Base-by-base conservation (phyloP, 2,797 vertebrate species). In the Pseudomugil gertrudae region DNA sequence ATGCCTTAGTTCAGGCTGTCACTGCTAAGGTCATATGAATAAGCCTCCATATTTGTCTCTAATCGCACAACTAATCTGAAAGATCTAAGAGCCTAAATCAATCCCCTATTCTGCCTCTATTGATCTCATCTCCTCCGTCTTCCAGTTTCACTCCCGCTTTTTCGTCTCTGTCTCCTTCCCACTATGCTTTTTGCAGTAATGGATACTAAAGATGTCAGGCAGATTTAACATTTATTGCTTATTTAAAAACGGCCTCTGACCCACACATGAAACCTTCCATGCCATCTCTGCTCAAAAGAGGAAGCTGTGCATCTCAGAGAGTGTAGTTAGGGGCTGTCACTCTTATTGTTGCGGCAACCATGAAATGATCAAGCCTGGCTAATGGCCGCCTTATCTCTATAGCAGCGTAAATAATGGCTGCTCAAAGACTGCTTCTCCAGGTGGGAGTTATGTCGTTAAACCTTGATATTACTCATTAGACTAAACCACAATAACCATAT, bases 61-160 rank as follows among this genome's bases (percentile, higher is more conserved):
- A 88, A 92, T 91, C 81, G 83, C 90, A 90, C 73, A 48, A 68
- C 87, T 93, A 92, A 93, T 93, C 92, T 92, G 69, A 72, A 89
- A 83, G 84, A 93, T 92, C 91, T 92, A 80, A 90, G 79, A 89
- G 85, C 71, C 81, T 71, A 83, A 90, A 89, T 92, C 89, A 91
- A 91, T 91, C 89, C 84, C 84, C 86, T 84, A 90, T 90, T 91
- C 89, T 83, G 88, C 76, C 69, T 75, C 79, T 89, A 92, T 92
- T 92, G 92, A 93, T 93, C 90, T 89, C 89, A 86, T 89, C 88
- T 90, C 80, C 83, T 86, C 77, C 66, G 78, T 92, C 84, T 87
- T 83, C 76, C 87, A 83, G 80, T 78, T 84, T 84, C 86, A 82
- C 76, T 84, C 78, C 62, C 45, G 59, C 74, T 82, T 78, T 73